Conservation (phyloP, 2,888 invertebrate genomes). For the Tinea pellionella region DNA sequence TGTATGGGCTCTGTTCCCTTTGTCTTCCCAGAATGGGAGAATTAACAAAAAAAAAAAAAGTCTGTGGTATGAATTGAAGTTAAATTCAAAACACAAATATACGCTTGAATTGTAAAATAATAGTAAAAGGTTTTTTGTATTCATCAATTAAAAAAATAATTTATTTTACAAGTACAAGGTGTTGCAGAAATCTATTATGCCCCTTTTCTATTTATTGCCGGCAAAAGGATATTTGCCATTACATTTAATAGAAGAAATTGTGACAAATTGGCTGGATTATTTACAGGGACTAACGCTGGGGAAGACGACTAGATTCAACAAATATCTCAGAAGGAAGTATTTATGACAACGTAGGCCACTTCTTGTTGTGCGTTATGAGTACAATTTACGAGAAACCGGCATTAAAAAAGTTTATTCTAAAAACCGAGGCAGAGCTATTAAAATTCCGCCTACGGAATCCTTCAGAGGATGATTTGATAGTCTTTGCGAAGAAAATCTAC, state of each 20-base stretch:
- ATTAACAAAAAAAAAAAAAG: too few species aligned
- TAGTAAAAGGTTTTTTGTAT: too few species aligned
- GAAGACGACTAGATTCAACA: conserved; percentile 43
- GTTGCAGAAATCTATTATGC: conserved; percentile 34
- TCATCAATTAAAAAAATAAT: too few species aligned
- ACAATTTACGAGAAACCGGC: conserved; percentile 34
- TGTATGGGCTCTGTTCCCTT: too few species aligned
- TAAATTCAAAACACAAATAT: too few species aligned
- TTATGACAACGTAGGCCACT: conserved; percentile 71
- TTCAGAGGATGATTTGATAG: conserved; percentile 41
- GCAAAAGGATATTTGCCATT: conserved; percentile 64
- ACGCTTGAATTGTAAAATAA: too few species aligned
- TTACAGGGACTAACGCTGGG: conserved; percentile 43
- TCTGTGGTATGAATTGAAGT: too few species aligned
- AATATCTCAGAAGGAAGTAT: conserved; percentile 71
- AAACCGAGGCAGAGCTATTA: conserved; percentile 44
- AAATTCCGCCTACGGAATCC: conserved; percentile 32
- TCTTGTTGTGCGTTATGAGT: conserved; percentile 55
- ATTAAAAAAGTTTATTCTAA: conserved; percentile 39
- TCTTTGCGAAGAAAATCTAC: conserved; percentile 45
- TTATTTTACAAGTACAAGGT: too few species aligned
- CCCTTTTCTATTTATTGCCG: conserved; percentile 70
- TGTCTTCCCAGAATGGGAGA: too few species aligned
- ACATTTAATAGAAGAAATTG: conserved; percentile 64
- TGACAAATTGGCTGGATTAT: conserved; percentile 59